These are phyloP conservation scores for Orchesella cincta DNA, from an alignment of 1,140 invertebrate genomes.

Conservation along the genomic window DNA sequence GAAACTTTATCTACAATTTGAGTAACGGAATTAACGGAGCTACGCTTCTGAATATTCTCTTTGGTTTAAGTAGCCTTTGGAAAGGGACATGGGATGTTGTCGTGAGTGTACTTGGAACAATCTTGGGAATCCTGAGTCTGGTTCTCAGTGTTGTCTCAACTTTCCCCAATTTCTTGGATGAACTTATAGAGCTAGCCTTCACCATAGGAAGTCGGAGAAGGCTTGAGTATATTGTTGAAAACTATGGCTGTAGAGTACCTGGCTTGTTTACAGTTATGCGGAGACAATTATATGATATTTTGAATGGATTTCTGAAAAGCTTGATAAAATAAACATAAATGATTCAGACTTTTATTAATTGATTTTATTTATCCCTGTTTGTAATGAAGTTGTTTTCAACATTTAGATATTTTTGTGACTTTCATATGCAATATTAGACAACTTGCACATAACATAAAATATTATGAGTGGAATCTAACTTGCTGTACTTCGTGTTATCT, in stretches of 20 bases:
- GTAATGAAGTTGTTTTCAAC: too few species aligned
- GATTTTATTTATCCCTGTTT: too few species aligned
- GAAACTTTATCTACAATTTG: background rate
- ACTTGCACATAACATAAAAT: too few species aligned
- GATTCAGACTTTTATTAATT: too few species aligned
- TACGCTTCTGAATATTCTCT: background rate
- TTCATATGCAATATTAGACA: too few species aligned
- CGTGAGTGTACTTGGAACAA: background rate
- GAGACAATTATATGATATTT: background rate
- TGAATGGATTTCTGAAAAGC: background rate
- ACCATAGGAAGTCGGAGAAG: background rate
- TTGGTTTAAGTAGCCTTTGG: background rate
- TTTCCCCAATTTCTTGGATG: slow-evolving; percentile 60
- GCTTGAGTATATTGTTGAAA: background rate
- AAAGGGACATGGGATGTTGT: background rate
- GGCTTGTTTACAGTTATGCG: background rate
- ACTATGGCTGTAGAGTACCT: background rate
- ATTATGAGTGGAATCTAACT: too few species aligned
- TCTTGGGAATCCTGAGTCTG: background rate
- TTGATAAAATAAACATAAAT: too few species aligned
- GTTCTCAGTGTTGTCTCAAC: background rate
- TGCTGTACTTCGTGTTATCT: too few species aligned
- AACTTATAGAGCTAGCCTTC: slow-evolving; percentile 55
- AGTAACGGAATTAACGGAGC: background rate
- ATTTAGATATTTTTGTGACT: too few species aligned